These are phyloP conservation scores for Euglossa dilemma DNA, from an alignment of 1,140 invertebrate genomes.

Conservation along the genomic window DNA sequence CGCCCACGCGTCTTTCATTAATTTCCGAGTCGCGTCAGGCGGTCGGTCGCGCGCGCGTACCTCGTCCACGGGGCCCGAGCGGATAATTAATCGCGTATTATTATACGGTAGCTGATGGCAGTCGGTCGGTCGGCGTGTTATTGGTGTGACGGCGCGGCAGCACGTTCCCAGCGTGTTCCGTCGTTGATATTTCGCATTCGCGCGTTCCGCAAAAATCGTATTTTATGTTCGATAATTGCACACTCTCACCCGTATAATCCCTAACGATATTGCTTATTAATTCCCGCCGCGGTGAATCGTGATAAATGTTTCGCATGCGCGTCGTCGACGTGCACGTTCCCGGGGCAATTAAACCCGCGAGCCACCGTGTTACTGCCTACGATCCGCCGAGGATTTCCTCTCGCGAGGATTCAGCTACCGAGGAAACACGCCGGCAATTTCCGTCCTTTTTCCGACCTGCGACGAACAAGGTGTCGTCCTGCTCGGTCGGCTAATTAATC, in stretches of 20 bases:
- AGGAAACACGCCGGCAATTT: too few relatives aligned
- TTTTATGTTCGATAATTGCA: constrained; percentile 45
- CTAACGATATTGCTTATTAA: constrained; percentile 66
- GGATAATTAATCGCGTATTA: constrained; percentile 50
- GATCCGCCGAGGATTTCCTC: not conserved
- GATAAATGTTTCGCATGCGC: constrained; percentile 39
- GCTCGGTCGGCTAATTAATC: constrained; percentile 78
- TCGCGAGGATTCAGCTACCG: not conserved
- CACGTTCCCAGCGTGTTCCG: not conserved
- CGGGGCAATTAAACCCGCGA: constrained; percentile 11
- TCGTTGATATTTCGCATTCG: constrained; percentile 11
- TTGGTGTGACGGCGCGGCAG: not conserved
- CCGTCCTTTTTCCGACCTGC: too few relatives aligned
- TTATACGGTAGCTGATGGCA: constrained; percentile 46
- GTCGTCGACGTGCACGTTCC: constrained; percentile 65
- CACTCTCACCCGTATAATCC: constrained; percentile 6
- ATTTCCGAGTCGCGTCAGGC: not conserved
- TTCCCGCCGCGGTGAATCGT: constrained; percentile 59
- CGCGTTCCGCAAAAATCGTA: constrained; percentile 20
- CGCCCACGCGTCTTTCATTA: constrained; percentile 46
- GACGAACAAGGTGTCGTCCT: too few relatives aligned
- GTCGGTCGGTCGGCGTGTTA: constrained; percentile 4
- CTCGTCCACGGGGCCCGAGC: not conserved
- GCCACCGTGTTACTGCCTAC: not conserved
- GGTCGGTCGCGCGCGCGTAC: not conserved